These are phyloP conservation scores for Megalonaias nervosa DNA, from an alignment of 1,140 invertebrate genomes.

Conservation along the genomic window DNA sequence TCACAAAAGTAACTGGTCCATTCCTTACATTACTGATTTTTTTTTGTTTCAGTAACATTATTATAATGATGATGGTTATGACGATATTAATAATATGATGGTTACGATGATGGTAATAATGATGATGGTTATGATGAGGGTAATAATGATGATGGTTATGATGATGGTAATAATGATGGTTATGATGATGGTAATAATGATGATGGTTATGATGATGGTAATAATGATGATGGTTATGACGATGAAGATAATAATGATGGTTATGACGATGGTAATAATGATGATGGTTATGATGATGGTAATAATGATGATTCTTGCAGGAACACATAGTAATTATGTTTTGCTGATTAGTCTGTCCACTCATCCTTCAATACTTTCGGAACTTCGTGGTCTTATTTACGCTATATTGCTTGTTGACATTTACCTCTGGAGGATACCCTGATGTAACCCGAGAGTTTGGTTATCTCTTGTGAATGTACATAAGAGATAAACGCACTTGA, in stretches of 20 bases:
- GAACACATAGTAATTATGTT: no score
- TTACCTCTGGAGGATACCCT: no score
- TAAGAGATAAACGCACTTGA: no score
- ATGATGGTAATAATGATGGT: conserved; percentile 31
- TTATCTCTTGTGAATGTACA: no score
- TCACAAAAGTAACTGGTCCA: no score
- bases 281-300: conserved; percentile 34
- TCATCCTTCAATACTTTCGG: no score
- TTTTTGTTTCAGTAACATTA: background rate
- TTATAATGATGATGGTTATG: conserved; percentile 18
- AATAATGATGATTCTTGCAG: conserved; percentile 21
- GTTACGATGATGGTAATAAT: conserved; percentile 32
- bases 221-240: conserved; percentile 29
- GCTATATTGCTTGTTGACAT: no score
- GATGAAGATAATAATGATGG: conserved; percentile 29
- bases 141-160: conserved; percentile 18
- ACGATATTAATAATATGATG: conserved; percentile 14
- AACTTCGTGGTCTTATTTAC: no score
- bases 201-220: conserved; percentile 22
- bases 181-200: conserved; percentile 27
- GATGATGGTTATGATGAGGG: conserved; percentile 27
- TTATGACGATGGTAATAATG: conserved; percentile 33
- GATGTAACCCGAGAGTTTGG: no score
- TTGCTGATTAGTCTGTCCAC: no score
- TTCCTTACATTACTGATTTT: no score